Conservation (phyloP, 2,888 invertebrate species). For the Macrophya annulata region DNA sequence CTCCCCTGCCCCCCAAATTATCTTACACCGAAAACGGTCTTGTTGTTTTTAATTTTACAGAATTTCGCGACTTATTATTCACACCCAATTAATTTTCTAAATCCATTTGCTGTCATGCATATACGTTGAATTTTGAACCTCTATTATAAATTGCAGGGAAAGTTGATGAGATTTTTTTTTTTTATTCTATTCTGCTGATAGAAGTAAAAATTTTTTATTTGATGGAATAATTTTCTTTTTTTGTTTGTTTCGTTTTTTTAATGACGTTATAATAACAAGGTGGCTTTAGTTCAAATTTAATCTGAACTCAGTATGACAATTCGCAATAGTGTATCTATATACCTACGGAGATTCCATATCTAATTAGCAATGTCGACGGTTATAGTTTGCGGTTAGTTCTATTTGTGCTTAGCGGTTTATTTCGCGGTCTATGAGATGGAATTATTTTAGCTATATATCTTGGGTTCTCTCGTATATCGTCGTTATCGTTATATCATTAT, state of each 20-base stretch:
- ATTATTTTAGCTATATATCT: background rate
- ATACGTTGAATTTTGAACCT: too few species aligned
- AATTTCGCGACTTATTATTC: background rate
- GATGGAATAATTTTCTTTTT: background rate
- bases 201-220: background rate
- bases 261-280: background rate
- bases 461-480: background rate
- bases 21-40: too few species aligned
- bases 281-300: conserved; percentile 12
- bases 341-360: conserved; percentile 31
- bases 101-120: background rate
- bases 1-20: too few species aligned
- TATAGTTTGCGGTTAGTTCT: conserved; percentile 53
- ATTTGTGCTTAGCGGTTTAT: conserved; percentile 50
- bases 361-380: conserved; percentile 55
- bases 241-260: too few species aligned
- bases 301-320: conserved; percentile 47
- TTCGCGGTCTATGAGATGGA: conserved; percentile 5
- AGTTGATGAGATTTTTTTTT: background rate
- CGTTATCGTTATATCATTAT: background rate
- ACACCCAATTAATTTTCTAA: background rate
- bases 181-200: background rate
- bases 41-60: background rate
- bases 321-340: background rate
- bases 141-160: background rate